phyloP scores from a whole-genome alignment of 2,797 vertebrate genomes.

The Melanitta fusca region DNA sequence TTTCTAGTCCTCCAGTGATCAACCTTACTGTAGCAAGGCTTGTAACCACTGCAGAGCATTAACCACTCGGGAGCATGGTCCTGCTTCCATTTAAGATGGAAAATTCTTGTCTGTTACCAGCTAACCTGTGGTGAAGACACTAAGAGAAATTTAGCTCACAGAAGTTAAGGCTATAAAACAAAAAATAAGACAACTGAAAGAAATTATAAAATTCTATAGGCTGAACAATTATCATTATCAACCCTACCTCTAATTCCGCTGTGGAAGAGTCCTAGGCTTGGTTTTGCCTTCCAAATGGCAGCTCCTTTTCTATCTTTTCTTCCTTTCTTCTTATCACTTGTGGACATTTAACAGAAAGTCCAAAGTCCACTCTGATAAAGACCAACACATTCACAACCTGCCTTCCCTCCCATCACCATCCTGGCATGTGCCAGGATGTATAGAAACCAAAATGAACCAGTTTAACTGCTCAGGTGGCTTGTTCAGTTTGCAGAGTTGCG shows the following conservation, averaged over 20 bases:
- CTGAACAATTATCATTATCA: background rate
- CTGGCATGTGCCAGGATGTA: background rate
- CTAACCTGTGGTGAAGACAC: background rate
- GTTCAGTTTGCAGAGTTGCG: slow-evolving; percentile 19
- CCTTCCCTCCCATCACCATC: background rate
- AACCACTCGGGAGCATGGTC: background rate
- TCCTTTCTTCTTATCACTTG: background rate
- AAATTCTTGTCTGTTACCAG: background rate
- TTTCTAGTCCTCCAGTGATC: background rate
- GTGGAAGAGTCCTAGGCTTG: background rate
- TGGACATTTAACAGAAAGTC: slow-evolving; percentile 42
- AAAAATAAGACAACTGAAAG: background rate
- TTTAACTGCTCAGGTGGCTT: slow-evolving; percentile 24
- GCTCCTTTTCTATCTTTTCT: slow-evolving; percentile 7
- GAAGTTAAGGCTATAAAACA: background rate
- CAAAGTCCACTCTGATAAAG: slow-evolving; percentile 58
- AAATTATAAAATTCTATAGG: background rate
- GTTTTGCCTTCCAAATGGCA: slow-evolving; percentile 16
- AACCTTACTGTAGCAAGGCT: background rate
- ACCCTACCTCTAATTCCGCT: slow-evolving; percentile 28
- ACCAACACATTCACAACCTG: background rate
- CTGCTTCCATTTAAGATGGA: background rate
- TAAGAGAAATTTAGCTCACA: background rate
- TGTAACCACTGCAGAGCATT: background rate
- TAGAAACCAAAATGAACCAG: slow-evolving; percentile 28